Percentiles rank a stretch among this genome's conserved stretches.
These are phyloP conservation scores for Psittacara wagleri DNA, from an alignment of 2,113 vertebrate species.

Conservation along the genomic window DNA sequence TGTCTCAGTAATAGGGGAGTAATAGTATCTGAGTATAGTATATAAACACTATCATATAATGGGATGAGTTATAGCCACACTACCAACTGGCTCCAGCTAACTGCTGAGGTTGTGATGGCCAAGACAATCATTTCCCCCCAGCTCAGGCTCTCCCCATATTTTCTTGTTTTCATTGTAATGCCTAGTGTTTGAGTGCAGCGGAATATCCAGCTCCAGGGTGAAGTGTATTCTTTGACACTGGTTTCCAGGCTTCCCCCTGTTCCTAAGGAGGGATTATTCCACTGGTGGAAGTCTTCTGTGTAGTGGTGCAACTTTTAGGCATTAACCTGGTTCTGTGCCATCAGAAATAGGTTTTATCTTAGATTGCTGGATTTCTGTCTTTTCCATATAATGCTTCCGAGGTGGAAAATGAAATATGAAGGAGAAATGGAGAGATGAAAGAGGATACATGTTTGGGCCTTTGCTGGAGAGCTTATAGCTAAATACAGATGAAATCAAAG, in stretches of 20 bases:
- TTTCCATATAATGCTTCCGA: background rate
- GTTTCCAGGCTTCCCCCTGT: background rate
- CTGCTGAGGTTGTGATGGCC: background rate
- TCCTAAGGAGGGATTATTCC: background rate
- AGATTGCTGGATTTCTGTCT: background rate
- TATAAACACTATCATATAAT: background rate
- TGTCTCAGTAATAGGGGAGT: background rate
- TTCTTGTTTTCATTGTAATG: background rate
- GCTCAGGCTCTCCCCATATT: background rate
- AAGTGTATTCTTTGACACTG: background rate
- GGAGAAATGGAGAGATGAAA: background rate
- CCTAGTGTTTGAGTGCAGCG: background rate
- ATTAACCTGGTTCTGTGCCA: background rate
- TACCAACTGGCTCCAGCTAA: background rate
- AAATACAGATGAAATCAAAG: background rate
- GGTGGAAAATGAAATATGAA: background rate
- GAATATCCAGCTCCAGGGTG: background rate
- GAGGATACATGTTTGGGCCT: background rate
- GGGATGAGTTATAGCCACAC: background rate
- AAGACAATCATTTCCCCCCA: rapidly evolving
- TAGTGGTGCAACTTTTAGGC: background rate
- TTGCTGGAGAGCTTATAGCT: background rate
- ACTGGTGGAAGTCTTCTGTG: background rate
- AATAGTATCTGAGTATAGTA: background rate
- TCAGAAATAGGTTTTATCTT: background rate